phyloP scores from a whole-genome alignment of 2,888 invertebrate genomes.

The Rhagonycha fulva region DNA sequence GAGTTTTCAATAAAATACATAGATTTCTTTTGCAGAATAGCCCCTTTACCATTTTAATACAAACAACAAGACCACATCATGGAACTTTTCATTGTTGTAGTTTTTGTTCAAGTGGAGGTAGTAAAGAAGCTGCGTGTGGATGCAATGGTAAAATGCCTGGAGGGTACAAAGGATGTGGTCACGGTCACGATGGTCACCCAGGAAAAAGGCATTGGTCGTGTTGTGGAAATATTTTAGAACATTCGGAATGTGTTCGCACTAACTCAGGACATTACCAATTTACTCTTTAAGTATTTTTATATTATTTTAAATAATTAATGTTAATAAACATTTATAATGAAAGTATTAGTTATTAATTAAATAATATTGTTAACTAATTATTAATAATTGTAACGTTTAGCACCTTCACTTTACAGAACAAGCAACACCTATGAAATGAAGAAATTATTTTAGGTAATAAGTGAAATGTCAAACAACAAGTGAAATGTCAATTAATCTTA shows the following conservation, averaged over 20 bases:
- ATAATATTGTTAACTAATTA: too few relatives aligned
- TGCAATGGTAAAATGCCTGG: constrained; percentile 79
- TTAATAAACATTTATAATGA: not conserved
- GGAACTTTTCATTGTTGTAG: constrained; percentile 82
- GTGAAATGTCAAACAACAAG: too few relatives aligned
- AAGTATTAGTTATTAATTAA: not conserved
- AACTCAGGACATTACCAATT: constrained; percentile 60
- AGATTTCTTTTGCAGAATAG: constrained; percentile 60
- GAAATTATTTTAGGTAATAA: too few relatives aligned
- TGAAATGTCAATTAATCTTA: too few relatives aligned
- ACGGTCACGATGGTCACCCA: constrained; percentile 81
- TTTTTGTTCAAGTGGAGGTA: constrained; percentile 80
- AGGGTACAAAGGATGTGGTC: constrained; percentile 76
- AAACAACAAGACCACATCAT: constrained; percentile 66
- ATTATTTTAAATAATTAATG: not conserved
- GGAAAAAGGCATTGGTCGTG: constrained; percentile 84
- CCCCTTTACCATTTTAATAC: constrained; percentile 68
- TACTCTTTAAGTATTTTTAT: constrained; percentile 53
- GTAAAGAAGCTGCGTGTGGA: constrained; percentile 68
- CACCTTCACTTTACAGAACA: too few relatives aligned
- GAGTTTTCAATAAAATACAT: not conserved
- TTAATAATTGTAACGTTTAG: too few relatives aligned
- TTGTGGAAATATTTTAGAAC: constrained; percentile 69
- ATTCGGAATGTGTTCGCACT: constrained; percentile 63
- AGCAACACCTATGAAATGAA: too few relatives aligned